phyloP scores from a whole-genome alignment of 1,140 invertebrate genomes.

The Bombus affinis region DNA sequence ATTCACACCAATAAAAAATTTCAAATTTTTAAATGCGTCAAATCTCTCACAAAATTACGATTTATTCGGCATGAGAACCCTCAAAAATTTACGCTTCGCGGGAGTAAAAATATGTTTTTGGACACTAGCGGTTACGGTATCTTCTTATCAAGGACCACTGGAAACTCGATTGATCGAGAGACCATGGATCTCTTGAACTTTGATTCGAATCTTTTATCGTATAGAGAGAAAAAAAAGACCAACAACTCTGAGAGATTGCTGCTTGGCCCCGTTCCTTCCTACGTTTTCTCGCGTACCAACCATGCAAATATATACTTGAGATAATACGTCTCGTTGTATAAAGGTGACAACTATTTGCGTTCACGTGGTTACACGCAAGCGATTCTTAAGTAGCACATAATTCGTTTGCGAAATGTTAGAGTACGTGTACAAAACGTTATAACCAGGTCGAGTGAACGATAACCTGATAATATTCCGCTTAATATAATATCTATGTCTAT shows the following conservation, averaged over 20 bases:
- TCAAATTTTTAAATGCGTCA: background rate
- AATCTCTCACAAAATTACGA: background rate
- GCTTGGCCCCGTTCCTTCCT: background rate
- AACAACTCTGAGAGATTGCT: background rate
- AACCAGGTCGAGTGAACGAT: slow-evolving; percentile 24
- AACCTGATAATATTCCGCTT: slow-evolving; percentile 29
- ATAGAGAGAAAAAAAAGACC: background rate
- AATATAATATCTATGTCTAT: background rate
- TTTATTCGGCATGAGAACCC: too few species aligned
- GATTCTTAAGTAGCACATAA: background rate
- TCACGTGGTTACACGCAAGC: background rate
- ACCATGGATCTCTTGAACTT: slow-evolving; percentile 6
- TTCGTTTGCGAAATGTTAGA: background rate
- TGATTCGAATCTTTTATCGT: slow-evolving; percentile 28
- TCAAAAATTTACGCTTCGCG: background rate
- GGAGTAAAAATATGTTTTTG: background rate
- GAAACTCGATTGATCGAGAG: slow-evolving; percentile 3
- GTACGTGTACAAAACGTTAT: slow-evolving; percentile 3
- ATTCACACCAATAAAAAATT: background rate
- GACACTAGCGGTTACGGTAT: background rate
- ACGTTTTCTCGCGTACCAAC: background rate
- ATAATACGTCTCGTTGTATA: too few species aligned
- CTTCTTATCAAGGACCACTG: background rate
- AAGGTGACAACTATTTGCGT: background rate
- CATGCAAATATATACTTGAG: background rate